Conservation (phyloP, 1,140 invertebrate genomes). For the Papilio dardanus region DNA sequence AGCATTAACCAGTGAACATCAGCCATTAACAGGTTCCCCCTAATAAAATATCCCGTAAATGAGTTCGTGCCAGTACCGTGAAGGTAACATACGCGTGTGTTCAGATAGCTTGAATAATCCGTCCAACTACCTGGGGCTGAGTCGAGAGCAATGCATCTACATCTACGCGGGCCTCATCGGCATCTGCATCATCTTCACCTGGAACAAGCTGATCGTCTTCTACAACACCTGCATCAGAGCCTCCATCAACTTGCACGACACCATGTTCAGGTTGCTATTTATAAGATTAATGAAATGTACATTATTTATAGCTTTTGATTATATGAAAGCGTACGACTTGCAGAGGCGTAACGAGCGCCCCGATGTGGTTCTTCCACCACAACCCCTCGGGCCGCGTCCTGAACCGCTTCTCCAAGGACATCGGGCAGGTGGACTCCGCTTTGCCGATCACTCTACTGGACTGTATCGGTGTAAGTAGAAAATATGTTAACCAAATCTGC, state of each 20-base stretch:
- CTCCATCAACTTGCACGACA: conserved; percentile 89
- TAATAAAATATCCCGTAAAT: too few relatives aligned
- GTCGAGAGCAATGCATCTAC: conserved; percentile 82
- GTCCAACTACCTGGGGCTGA: conserved; percentile 62
- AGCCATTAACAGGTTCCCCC: too few relatives aligned
- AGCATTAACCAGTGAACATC: too few relatives aligned
- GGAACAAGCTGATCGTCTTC: conserved; percentile 83
- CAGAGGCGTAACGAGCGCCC: conserved; percentile 85
- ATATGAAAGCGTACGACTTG: not conserved
- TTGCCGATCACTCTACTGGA: conserved; percentile 88
- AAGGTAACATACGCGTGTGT: too few relatives aligned
- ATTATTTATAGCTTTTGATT: not conserved
- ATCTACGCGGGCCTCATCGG: conserved; percentile 83
- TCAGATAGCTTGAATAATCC: conserved; percentile 74
- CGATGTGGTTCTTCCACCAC: conserved; percentile 93
- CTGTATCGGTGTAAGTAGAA: conserved; percentile 82
- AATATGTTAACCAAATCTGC: not conserved
- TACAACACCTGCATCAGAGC: conserved; percentile 89
- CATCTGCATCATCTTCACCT: conserved; percentile 75
- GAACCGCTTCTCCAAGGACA: conserved; percentile 92
- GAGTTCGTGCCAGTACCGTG: too few relatives aligned
- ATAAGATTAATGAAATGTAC: not conserved
- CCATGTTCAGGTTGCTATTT: conserved; percentile 85
- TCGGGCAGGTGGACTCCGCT: conserved; percentile 90
- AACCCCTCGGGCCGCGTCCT: too few relatives aligned